A percentile compares a stretch with the other conserved stretches of the same genome.
phyloP scores from a whole-genome alignment of 2,888 invertebrate species.

The Lycocerus yunnanus region DNA sequence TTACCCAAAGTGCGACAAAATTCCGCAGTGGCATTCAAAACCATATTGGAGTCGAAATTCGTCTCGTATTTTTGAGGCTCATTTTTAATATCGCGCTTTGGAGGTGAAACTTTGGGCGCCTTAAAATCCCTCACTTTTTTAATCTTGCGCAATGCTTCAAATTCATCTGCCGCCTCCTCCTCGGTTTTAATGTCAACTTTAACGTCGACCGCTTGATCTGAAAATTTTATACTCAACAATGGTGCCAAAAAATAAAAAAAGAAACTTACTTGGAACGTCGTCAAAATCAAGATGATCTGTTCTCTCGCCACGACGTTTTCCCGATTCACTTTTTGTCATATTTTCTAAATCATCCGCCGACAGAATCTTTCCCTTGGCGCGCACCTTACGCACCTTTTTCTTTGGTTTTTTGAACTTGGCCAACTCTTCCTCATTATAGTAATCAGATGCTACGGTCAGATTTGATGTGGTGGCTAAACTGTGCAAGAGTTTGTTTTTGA shows the following conservation, averaged over 20 bases:
- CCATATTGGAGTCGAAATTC: conserved; percentile 60
- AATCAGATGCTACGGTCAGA: conserved; percentile 82
- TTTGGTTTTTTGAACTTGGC: conserved; percentile 89
- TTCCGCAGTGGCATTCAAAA: conserved; percentile 92
- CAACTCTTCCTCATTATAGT: conserved; percentile 83
- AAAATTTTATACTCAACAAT: not conserved
- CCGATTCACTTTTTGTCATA: conserved; percentile 41
- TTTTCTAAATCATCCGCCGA: conserved; percentile 72
- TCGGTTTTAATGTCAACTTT: not conserved
- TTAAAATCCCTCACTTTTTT: not conserved
- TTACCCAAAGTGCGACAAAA: conserved; percentile 85
- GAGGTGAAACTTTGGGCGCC: not conserved
- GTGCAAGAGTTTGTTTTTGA: conserved; percentile 70
- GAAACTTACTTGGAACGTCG: conserved; percentile 63
- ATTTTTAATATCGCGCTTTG: not conserved
- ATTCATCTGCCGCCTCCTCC: not conserved
- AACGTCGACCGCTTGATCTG: not conserved
- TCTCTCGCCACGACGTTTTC: conserved; percentile 44
- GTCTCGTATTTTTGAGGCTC: not conserved
- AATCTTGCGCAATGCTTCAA: not conserved
- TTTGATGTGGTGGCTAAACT: conserved; percentile 67
- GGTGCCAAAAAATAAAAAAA: not conserved
- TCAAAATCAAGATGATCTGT: conserved; percentile 60
- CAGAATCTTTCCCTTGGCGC: conserved; percentile 64
- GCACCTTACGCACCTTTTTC: conserved; percentile 73